Conservation (phyloP, 2,888 invertebrate genomes). For the Spodoptera exigua region DNA sequence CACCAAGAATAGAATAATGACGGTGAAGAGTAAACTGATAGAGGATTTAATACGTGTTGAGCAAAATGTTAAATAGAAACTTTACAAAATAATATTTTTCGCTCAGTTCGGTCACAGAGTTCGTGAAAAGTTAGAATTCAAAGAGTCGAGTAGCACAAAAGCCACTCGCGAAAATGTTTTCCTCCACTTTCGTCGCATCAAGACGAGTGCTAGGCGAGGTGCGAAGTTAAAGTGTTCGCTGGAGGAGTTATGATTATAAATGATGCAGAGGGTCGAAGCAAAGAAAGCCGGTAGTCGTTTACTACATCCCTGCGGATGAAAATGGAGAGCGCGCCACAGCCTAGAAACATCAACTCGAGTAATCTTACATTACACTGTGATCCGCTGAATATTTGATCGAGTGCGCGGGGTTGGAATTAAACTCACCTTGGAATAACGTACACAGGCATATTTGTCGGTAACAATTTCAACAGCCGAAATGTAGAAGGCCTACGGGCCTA, state of each 20-base stretch:
- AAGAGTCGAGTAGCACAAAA: constrained; percentile 67
- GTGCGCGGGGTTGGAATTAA: constrained; percentile 60
- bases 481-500: neutral
- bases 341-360: constrained; percentile 60
- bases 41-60: constrained; percentile 27
- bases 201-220: constrained; percentile 72
- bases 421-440: constrained; percentile 47
- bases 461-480: constrained; percentile 24
- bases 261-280: constrained; percentile 74
- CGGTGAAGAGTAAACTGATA: constrained; percentile 50
- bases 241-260: constrained; percentile 80
- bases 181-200: constrained; percentile 66
- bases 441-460: constrained; percentile 23
- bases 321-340: constrained; percentile 61
- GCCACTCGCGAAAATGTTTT: constrained; percentile 67
- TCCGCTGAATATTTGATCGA: constrained; percentile 70
- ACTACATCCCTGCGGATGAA: constrained; percentile 63
- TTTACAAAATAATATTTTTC: constrained; percentile 11
- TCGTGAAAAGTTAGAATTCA: constrained; percentile 65
- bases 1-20: constrained; percentile 60
- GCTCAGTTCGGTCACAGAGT: constrained; percentile 24
- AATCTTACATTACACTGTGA: constrained; percentile 66
- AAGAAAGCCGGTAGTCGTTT: constrained; percentile 65
- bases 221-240: constrained; percentile 75
- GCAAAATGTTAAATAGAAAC: constrained; percentile 15